These are phyloP conservation scores for Acrossocheilus wenchowensis DNA, from an alignment of 2,797 vertebrate genomes.

Conservation along the genomic window DNA sequence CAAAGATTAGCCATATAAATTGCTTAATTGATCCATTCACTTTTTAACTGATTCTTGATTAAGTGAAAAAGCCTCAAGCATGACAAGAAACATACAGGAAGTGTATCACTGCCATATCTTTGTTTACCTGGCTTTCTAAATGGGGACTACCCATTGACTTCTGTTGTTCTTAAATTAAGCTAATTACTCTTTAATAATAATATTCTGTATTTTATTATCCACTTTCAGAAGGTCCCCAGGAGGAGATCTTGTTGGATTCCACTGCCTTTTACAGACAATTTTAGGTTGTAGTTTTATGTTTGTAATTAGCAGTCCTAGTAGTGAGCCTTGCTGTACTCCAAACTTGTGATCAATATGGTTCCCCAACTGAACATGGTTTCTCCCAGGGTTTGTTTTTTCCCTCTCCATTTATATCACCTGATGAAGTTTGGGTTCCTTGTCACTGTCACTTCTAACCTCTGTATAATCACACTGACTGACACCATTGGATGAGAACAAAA, in stretches of 20 bases:
- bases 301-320: neutral
- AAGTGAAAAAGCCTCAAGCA: slow-evolving; percentile 67
- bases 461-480: neutral
- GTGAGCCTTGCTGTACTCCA: neutral
- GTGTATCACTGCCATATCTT: slow-evolving; percentile 11
- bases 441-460: neutral
- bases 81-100: slow-evolving; percentile 48
- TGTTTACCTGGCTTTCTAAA: neutral
- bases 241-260: neutral
- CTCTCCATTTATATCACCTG: neutral
- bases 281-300: neutral
- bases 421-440: neutral
- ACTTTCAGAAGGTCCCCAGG: neutral
- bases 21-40: slow-evolving; percentile 82
- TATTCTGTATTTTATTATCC: neutral
- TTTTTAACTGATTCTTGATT: slow-evolving; percentile 78
- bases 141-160: neutral
- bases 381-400: neutral
- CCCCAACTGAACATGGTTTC: no score
- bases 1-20: slow-evolving; percentile 78
- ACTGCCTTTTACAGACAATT: neutral
- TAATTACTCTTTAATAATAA: neutral
- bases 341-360: neutral
- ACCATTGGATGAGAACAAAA: neutral
- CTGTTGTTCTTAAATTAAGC: neutral